Evolutionary conservation across 2,888 invertebrate genomes (phyloP).

Genomic region (Oxyteleia sp.): DNA sequence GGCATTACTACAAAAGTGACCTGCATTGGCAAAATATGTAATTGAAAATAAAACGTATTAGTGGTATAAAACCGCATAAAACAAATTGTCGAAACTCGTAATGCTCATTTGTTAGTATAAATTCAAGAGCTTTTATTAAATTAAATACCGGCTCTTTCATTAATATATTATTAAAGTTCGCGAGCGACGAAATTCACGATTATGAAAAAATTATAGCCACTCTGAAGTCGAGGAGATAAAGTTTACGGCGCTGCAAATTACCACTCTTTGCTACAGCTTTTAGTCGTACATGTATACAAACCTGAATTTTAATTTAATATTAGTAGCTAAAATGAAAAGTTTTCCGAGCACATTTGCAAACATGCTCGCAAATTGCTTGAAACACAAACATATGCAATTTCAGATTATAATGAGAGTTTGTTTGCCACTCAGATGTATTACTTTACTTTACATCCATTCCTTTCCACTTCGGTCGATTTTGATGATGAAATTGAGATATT

Average conservation of each 20-base stretch:
- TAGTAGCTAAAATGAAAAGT: conserved; percentile 40
- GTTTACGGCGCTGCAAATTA: conserved; percentile 38
- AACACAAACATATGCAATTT: conserved; percentile 34
- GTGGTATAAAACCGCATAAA: conserved; percentile 1
- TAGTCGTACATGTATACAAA: conserved; percentile 31
- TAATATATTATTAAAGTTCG: conserved; percentile 43
- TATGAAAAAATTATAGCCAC: conserved; percentile 45
- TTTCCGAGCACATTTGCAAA: conserved; percentile 19
- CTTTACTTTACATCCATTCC: conserved; percentile 28
- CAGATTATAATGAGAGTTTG: conserved; percentile 34
- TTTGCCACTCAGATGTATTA: conserved; percentile 20
- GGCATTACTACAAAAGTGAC: conserved; percentile 9
- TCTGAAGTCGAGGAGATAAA: conserved; percentile 39
- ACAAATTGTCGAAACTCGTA: conserved; percentile 20
- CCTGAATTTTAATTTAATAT: conserved; percentile 35
- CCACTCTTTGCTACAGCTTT: conserved; percentile 38
- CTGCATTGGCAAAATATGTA: conserved; percentile 10
- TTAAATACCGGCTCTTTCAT: conserved; percentile 38
- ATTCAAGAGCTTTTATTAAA: conserved; percentile 35
- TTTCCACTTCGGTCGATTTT: conserved; percentile 15
- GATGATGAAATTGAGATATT: background rate
- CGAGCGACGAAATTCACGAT: conserved; percentile 31
- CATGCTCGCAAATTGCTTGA: conserved; percentile 24
- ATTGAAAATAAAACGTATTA: conserved; percentile 38
- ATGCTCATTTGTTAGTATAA: conserved; percentile 23